Percentiles rank a stretch among this genome's conserved stretches.
Evolutionary conservation across 2,113 vertebrate genomes (phyloP).

Genomic region (Zosterops lateralis): DNA sequence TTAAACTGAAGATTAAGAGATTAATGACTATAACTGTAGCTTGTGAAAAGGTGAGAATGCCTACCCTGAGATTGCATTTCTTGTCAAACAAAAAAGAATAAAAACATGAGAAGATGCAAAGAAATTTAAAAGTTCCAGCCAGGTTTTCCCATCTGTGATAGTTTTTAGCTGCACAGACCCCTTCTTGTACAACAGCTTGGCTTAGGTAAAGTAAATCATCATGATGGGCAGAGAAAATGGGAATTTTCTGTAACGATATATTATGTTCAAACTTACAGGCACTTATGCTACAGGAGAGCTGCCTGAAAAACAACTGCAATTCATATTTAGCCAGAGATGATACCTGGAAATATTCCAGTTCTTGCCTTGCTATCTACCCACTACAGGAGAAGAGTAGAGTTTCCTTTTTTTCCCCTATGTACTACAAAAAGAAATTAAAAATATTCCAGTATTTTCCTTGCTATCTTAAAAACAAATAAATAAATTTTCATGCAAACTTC

Average conservation of each 20-base stretch:
- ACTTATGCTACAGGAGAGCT: neutral
- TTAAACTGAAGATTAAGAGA: too few species aligned
- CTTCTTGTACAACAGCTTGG: neutral
- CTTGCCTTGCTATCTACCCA: neutral
- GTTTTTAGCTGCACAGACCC: neutral
- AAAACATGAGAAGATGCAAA: accelerated
- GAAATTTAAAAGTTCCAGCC: neutral
- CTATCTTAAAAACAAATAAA: neutral
- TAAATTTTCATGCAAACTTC: accelerated
- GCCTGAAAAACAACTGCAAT: neutral
- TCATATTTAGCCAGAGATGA: neutral
- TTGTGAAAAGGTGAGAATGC: neutral
- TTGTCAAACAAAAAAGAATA: neutral
- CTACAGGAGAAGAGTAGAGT: accelerated
- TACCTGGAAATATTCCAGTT: accelerated
- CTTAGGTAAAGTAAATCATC: neutral
- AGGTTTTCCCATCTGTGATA: neutral
- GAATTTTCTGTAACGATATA: neutral
- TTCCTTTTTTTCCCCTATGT: accelerated
- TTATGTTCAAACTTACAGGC: neutral
- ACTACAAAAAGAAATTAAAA: neutral
- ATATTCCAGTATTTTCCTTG: accelerated
- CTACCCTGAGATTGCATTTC: neutral
- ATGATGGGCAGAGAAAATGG: neutral
- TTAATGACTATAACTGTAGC: neutral